Conservation (phyloP, 2,113 vertebrate species). For the Noturus placidus region DNA sequence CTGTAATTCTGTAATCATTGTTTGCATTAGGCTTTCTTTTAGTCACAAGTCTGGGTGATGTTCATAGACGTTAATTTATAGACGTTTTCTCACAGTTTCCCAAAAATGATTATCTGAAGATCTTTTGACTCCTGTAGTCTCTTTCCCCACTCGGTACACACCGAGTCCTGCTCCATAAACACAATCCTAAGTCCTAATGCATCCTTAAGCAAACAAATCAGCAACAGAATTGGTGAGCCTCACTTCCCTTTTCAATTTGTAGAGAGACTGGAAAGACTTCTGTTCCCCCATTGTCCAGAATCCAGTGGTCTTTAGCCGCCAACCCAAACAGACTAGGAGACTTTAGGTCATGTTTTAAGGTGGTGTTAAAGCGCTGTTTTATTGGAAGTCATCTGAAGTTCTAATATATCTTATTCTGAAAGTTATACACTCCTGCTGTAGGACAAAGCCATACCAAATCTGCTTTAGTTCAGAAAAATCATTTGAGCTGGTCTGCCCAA, state of each 20-base stretch:
- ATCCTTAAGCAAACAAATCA: slow-evolving; percentile 49
- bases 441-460: neutral
- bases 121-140: neutral
- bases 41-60: neutral
- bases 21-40: neutral
- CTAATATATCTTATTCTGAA: neutral
- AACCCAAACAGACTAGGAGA: slow-evolving; percentile 30
- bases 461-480: neutral
- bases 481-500: neutral
- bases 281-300: slow-evolving; percentile 37
- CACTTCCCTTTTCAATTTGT: slow-evolving; percentile 41
- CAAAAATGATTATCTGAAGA: neutral
- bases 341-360: neutral
- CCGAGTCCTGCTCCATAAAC: slow-evolving; percentile 22
- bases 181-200: slow-evolving; percentile 48
- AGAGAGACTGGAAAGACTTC: slow-evolving; percentile 14
- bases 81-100: neutral
- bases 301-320: slow-evolving; percentile 27
- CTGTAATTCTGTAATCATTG: neutral
- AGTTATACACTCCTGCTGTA: neutral
- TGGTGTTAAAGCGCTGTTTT: neutral
- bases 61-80: neutral
- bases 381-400: slow-evolving; percentile 2
- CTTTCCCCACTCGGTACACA: neutral
- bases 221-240: slow-evolving; percentile 27